A percentile compares a stretch with the other conserved stretches of the same genome.
These are phyloP conservation scores for Merops nubicus DNA, from an alignment of 2,113 vertebrate genomes.

Conservation along the genomic window DNA sequence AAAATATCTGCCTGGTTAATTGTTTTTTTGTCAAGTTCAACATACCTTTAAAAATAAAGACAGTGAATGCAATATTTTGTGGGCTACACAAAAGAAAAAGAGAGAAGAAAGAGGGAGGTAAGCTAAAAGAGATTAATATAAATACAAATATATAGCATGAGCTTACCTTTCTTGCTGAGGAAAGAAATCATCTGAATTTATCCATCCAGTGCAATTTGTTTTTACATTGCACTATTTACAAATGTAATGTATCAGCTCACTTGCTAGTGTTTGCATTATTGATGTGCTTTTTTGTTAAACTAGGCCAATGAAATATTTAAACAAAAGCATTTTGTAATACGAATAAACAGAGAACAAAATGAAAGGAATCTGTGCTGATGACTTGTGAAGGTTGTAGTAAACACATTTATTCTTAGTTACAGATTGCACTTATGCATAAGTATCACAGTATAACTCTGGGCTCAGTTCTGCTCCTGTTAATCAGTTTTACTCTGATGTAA, in stretches of 20 bases:
- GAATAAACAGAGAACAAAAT: neutral
- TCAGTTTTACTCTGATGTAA: neutral
- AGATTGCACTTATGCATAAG: neutral
- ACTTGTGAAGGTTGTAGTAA: slow-evolving; percentile 10
- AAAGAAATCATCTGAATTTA: neutral
- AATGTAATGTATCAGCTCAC: neutral
- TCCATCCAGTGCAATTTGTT: neutral
- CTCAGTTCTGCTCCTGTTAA: neutral
- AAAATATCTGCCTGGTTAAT: neutral
- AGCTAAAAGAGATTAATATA: neutral
- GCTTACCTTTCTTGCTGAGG: neutral
- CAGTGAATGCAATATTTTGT: neutral
- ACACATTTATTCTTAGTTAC: neutral
- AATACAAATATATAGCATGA: neutral
- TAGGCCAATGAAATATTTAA: slow-evolving; percentile 18
- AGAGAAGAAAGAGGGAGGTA: neutral
- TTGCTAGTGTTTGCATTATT: slow-evolving; percentile 17
- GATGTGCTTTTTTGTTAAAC: slow-evolving; percentile 37
- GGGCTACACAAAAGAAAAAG: neutral
- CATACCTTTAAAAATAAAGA: neutral
- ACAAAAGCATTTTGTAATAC: slow-evolving; percentile 9
- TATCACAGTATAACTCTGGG: neutral
- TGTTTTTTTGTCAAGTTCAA: neutral
- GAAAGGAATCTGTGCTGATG: neutral
- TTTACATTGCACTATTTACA: neutral